These are phyloP conservation scores for Percopsis omiscomaycus DNA, from an alignment of 2,797 vertebrate species.

Conservation along the genomic window DNA sequence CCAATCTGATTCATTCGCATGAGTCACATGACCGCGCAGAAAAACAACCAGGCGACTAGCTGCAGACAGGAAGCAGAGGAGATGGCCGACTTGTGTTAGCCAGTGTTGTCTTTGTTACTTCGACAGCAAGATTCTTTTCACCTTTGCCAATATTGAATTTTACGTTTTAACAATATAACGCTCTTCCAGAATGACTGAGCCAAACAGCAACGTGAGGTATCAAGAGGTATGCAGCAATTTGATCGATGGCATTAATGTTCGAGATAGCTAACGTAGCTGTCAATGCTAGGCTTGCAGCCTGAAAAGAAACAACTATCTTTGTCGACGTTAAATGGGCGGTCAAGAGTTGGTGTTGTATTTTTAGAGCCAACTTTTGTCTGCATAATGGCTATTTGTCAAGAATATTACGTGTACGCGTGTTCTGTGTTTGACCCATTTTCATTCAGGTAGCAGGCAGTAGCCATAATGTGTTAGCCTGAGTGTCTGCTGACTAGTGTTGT, in stretches of 20 bases:
- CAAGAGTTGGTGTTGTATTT: neutral
- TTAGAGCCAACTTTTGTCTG: rapidly evolving
- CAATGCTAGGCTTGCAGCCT: conserved; percentile 36
- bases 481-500: neutral
- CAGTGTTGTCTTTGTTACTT: conserved; percentile 7
- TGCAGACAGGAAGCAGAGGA: conserved; percentile 41
- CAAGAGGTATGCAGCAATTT: conserved; percentile 63
- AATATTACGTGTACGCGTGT: neutral
- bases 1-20: neutral
- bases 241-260: neutral
- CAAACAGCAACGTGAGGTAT: conserved; percentile 72
- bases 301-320: conserved; percentile 21
- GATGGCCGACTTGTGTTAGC: conserved; percentile 64
- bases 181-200: conserved; percentile 70
- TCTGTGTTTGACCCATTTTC: conserved; percentile 2
- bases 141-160: conserved; percentile 5
- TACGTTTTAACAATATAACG: conserved; percentile 9
- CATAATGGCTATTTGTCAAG: neutral
- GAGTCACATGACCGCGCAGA: conserved; percentile 10
- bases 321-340: conserved; percentile 25
- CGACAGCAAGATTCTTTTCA: conserved; percentile 15
- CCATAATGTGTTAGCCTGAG: conserved; percentile 3
- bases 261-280: conserved; percentile 24
- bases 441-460: conserved; percentile 9
- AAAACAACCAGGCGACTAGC: neutral